Evolutionary conservation across 2,888 invertebrate species (phyloP).

Genomic region (Acleris literana): DNA sequence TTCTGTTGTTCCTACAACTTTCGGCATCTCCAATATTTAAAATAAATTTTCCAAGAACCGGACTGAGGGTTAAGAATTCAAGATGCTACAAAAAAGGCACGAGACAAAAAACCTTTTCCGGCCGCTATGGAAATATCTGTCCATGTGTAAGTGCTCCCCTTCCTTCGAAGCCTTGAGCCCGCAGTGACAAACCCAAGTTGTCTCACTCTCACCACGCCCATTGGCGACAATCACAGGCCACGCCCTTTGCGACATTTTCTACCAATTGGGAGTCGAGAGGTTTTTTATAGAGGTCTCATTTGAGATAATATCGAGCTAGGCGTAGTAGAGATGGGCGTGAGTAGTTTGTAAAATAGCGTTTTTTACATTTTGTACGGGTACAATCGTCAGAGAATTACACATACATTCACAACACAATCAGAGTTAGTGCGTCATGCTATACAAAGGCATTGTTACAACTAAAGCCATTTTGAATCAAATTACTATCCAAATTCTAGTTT

Average conservation of each 20-base stretch:
- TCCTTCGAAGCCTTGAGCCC: constrained; percentile 51
- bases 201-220: constrained; percentile 72
- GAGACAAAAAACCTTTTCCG: constrained; percentile 5
- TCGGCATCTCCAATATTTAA: no score
- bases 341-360: not conserved
- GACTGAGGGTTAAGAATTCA: not conserved
- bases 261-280: constrained; percentile 60
- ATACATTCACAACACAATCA: no score
- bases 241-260: constrained; percentile 78
- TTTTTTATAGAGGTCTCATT: constrained; percentile 53
- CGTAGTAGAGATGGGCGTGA: constrained; percentile 2
- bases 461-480: no score
- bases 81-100: not conserved
- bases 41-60: no score
- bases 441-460: no score
- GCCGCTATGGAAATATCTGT: constrained; percentile 3
- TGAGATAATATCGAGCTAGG: constrained; percentile 2
- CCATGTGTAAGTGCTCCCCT: constrained; percentile 25
- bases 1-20: no score
- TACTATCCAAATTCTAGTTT: no score
- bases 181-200: constrained; percentile 70
- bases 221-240: constrained; percentile 77
- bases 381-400: no score
- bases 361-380: no score
- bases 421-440: no score